Base-by-base conservation (phyloP, 2,113 vertebrate species). In the Zapus hudsonius region DNA sequence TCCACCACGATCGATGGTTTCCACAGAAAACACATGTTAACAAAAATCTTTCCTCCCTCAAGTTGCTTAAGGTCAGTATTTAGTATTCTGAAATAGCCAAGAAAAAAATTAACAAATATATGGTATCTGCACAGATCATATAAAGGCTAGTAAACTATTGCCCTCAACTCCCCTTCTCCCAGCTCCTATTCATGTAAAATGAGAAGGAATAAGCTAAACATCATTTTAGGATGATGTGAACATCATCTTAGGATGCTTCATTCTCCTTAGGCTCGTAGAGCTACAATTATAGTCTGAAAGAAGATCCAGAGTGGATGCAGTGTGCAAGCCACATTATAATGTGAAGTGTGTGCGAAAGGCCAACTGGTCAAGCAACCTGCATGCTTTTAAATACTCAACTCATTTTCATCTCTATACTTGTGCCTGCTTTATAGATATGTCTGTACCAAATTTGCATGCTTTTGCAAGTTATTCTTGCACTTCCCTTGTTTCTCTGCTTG, bases 161-260 rank as follows among this genome's bases (percentile, higher is more conserved):
- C 12, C n/a, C 31, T 15, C 1, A 7, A 5, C 9, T 3, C 25
- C 29, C 29, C 3, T 20, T 29, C 29, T 29, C 29, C 29, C 3
- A 20, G 23, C 29, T 29, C 5, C 8, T 67, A 19, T 23, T 75
- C 66, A 87, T 44, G 38, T 84, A 52, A 90, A 72, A 52, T 70
- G 10, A 75, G 13, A 47, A 4, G 9, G 64, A 90, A 47, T 75
- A 57, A 59, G 8, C 57, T 63, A 47, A 92, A 81, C 7, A 38
- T 67, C 23, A 78, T 40, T 4, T 47, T 55, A 55, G 29, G 59
- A 92, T 70, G 44, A 15, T 67, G 69, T 4, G 78, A 88, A 57
- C 7, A 38, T 67, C 23, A 78, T 40, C 5, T 47, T 55, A 55
- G 29, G 59, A 92, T 70, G 44, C 4, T 40, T 73, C 6, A 84